Conservation (phyloP, 2,113 vertebrate species). For the Galemys pyrenaicus region DNA sequence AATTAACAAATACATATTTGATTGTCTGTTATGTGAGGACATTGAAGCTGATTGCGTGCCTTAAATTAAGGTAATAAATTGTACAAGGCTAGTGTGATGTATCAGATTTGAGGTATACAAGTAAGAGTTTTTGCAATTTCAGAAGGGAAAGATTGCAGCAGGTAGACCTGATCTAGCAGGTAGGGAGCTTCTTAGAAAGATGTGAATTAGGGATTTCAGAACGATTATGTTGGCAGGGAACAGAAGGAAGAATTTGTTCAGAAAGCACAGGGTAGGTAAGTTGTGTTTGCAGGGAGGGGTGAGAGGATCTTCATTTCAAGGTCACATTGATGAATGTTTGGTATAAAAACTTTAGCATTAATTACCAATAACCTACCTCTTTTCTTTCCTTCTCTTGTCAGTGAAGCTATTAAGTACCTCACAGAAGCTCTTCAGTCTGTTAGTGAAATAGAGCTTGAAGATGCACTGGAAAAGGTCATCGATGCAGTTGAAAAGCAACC, state of each 20-base stretch:
- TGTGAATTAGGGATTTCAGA: slow-evolving; percentile 17
- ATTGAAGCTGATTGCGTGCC: not conserved
- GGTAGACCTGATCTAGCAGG: not conserved
- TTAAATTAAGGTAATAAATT: slow-evolving; percentile 25
- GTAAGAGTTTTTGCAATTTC: not conserved
- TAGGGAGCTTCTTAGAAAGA: not conserved
- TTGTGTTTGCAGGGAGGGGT: not conserved
- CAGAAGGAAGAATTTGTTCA: slow-evolving; percentile 22
- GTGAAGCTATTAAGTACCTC: slow-evolving; percentile 93
- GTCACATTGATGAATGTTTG: slow-evolving; percentile 4
- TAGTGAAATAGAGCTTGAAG: slow-evolving; percentile 89
- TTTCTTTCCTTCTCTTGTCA: slow-evolving; percentile 76
- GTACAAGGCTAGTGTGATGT: not conserved
- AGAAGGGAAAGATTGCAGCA: not conserved
- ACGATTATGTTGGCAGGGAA: not conserved
- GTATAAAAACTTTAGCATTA: not conserved
- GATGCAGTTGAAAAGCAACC: slow-evolving; percentile 96
- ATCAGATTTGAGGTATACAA: not conserved
- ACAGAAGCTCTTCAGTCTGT: slow-evolving; percentile 90
- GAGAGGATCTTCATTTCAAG: slow-evolving; percentile 7
- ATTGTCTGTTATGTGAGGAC: not conserved
- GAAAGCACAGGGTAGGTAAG: not conserved
- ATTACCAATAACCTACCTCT: slow-evolving; percentile 33
- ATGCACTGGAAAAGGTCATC: slow-evolving; percentile 91
- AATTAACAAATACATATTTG: slow-evolving; percentile 12